Base-by-base conservation (phyloP, 2,888 invertebrate genomes). In the Tubiluchus corallicola region DNA sequence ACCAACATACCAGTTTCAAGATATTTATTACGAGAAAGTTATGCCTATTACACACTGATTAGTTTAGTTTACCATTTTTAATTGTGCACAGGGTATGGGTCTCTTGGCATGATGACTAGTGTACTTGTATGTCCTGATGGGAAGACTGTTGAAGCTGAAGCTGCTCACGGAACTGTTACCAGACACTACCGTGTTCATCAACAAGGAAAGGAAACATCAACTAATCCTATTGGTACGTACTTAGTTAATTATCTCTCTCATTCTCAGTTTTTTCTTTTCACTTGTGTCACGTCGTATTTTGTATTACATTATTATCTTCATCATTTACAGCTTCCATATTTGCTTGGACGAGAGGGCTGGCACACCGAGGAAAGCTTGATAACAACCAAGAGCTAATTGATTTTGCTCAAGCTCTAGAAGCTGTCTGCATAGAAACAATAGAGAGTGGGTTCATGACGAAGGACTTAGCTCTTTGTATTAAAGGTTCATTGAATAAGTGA, bases 81-180 rank as follows among this genome's bases (percentile, higher is more conserved):
- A n/a, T n/a, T n/a, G n/a, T n/a, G n/a, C 51, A 1, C 47, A 68
- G 68, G 70, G 21, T 71, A 67, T 55, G 73, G 96, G 13, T 94
- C 92, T 1, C 70, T 96, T 47, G 96, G 96, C 52, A 72, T 98
- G 53, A 98, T 98, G 98, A 98, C 96, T 1, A 92, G 90, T 13
- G 96, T 98, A 1, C 71, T 98, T 38, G 66, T 96, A 45, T 92
- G 90, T 59, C 96, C 96, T 3, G 96, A 98, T 69, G 96, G 96
- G 20, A 88, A 85, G 63, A 98, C 96, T 1, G 82, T 96, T 1
- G 96, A 96, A 66, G 80, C 94, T 1, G 96, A 98, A 68, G 96
- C 96, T 13, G 96, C 96, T 47, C 96, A 98, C 62, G 96, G 96
- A 38, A 96, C 96, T 0, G 92, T 87, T 46, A 92, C 90, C 0